These are phyloP conservation scores for Rhinopomastus cyanomelas DNA, from an alignment of 2,113 vertebrate genomes.

Conservation along the genomic window DNA sequence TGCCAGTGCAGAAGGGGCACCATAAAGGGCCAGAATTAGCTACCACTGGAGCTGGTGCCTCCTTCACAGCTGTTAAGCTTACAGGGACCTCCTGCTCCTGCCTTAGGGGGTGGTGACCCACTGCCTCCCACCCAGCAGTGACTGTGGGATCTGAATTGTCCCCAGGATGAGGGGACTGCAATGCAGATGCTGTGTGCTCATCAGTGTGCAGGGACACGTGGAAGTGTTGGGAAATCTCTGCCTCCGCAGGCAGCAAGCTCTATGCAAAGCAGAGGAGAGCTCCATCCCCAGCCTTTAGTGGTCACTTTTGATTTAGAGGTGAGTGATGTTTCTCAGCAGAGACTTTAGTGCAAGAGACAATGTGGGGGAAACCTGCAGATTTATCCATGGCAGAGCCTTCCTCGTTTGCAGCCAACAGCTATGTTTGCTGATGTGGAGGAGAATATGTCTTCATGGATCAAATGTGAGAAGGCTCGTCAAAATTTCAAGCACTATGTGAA, in stretches of 20 bases:
- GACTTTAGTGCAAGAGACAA: not conserved
- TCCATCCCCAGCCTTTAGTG: not conserved
- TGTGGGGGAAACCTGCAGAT: not conserved
- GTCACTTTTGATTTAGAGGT: not conserved
- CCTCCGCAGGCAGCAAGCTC: rapidly evolving
- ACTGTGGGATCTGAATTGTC: not conserved
- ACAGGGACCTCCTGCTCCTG: not conserved
- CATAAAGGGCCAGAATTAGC: not conserved
- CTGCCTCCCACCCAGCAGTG: rapidly evolving
- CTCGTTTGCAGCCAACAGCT: not conserved
- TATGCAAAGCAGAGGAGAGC: not conserved
- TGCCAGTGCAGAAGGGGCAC: not conserved
- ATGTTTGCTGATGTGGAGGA: not conserved
- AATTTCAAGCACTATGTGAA: not conserved
- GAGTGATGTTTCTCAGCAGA: not conserved
- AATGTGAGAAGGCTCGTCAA: not conserved
- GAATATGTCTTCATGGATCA: not conserved
- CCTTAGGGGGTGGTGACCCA: not conserved
- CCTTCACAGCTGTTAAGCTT: not conserved
- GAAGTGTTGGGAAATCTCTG: not conserved
- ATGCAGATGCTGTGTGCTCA: not conserved
- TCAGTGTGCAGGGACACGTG: not conserved
- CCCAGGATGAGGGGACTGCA: not conserved
- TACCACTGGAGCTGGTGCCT: not conserved
- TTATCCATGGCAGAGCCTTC: not conserved